These are phyloP conservation scores for Operophtera brumata DNA, from an alignment of 2,888 invertebrate species.

Conservation along the genomic window DNA sequence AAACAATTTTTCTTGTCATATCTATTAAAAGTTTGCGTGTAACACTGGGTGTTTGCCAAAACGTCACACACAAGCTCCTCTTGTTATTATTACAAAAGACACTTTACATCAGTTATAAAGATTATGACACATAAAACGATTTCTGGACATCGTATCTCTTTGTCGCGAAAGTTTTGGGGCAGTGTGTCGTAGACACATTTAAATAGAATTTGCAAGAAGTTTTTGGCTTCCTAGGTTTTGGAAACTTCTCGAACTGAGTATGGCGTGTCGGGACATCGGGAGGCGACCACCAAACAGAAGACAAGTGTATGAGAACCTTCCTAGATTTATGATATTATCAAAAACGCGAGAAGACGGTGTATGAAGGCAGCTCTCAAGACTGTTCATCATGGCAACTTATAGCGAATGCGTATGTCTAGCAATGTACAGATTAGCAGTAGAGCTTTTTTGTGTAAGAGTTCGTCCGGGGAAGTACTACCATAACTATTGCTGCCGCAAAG, in stretches of 20 bases:
- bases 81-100: conserved; percentile 30
- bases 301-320: neutral
- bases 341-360: too few species aligned
- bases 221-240: neutral
- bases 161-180: conserved; percentile 10
- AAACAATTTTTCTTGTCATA: conserved; percentile 29
- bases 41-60: conserved; percentile 48
- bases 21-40: conserved; percentile 31
- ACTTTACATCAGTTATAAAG: conserved; percentile 29
- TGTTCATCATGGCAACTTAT: too few species aligned
- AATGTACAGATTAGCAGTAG: too few species aligned
- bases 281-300: neutral
- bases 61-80: conserved; percentile 34
- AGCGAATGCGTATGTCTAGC: too few species aligned
- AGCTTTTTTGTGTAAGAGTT: too few species aligned
- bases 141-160: conserved; percentile 10
- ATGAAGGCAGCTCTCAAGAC: too few species aligned
- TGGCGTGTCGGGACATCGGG: neutral
- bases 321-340: too few species aligned
- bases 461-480: too few species aligned
- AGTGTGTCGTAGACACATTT: conserved; percentile 6
- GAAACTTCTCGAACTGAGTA: neutral
- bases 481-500: too few species aligned
- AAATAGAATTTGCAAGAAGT: conserved; percentile 12
- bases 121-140: conserved; percentile 34